phyloP scores from a whole-genome alignment of 2,888 invertebrate species.

The Neuroscelio doddi region DNA sequence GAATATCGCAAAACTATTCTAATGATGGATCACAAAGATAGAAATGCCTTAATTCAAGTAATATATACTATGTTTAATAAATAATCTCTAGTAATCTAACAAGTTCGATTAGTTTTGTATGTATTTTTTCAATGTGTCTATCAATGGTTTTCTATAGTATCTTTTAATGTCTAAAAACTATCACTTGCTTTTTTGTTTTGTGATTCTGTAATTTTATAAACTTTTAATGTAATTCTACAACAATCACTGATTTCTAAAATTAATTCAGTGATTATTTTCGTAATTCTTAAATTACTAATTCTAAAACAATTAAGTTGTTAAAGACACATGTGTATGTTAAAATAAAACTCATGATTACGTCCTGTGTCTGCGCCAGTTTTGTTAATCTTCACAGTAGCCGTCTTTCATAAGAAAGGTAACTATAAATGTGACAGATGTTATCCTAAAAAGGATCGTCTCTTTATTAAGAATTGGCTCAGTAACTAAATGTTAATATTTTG shows the following conservation, averaged over 20 bases:
- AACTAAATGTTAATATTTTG: background rate
- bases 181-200: background rate
- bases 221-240: no score
- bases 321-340: conserved; percentile 27
- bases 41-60: conserved; percentile 36
- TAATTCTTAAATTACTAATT: background rate
- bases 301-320: conserved; percentile 21
- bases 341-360: conserved; percentile 45
- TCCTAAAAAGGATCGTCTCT: conserved; percentile 41
- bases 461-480: conserved; percentile 42
- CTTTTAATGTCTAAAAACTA: background rate
- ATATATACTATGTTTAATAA: conserved; percentile 29
- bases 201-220: no score
- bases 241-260: no score
- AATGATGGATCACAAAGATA: conserved; percentile 45
- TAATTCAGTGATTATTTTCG: background rate
- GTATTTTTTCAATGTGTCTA: conserved; percentile 32
- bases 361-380: conserved; percentile 38
- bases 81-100: conserved; percentile 35
- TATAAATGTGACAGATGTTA: conserved; percentile 37
- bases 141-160: conserved; percentile 13
- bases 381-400: conserved; percentile 35
- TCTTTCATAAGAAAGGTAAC: conserved; percentile 17
- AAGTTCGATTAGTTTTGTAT: conserved; percentile 28
- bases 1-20: conserved; percentile 44